Conservation (phyloP, 2,113 vertebrate genomes). For the Urocolius indicus region DNA sequence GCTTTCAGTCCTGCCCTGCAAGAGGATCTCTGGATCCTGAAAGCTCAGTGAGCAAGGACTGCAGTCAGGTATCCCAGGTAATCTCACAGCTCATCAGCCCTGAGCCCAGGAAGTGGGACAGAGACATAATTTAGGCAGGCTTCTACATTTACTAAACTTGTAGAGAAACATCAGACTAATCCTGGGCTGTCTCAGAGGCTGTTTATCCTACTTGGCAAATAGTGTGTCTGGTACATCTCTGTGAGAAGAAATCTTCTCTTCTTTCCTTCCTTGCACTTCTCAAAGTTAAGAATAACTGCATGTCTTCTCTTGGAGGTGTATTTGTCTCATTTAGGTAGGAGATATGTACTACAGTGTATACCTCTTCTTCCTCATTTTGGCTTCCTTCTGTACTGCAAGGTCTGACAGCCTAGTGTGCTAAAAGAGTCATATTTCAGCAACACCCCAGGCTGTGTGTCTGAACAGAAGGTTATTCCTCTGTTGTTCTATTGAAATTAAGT, state of each 20-base stretch:
- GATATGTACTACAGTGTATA: neutral
- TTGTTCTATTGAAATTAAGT: slow-evolving; percentile 18
- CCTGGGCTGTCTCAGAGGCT: neutral
- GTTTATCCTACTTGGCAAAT: neutral
- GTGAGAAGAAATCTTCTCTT: neutral
- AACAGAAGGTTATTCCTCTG: slow-evolving; percentile 9
- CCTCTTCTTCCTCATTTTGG: neutral
- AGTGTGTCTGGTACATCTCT: neutral
- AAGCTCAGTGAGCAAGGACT: neutral
- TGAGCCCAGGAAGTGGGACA: neutral
- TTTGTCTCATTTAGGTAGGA: neutral
- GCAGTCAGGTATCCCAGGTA: neutral
- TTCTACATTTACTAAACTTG: neutral
- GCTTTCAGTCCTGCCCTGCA: neutral
- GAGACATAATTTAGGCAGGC: neutral
- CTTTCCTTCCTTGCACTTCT: neutral
- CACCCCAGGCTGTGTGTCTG: neutral
- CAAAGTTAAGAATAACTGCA: neutral
- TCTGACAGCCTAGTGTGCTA: neutral
- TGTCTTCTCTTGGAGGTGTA: neutral
- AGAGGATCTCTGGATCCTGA: neutral
- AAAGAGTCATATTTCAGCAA: neutral
- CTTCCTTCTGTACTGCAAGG: neutral
- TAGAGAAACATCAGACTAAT: neutral
- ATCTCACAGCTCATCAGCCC: neutral